These are phyloP conservation scores for Passer montanus DNA, from an alignment of 2,113 vertebrate genomes.

Conservation along the genomic window DNA sequence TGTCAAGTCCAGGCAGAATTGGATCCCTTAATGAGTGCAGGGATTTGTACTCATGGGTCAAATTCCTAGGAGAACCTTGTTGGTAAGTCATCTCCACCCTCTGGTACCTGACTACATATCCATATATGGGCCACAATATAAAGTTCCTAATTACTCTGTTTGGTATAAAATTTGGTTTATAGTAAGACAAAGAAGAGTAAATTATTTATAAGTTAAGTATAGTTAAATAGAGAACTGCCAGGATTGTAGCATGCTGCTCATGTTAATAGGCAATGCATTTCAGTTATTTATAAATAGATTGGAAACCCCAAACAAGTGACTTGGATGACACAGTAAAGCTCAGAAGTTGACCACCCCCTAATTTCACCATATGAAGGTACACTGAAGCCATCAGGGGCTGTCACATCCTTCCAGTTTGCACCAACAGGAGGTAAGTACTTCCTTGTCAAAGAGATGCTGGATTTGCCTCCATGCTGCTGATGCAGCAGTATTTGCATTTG, in stretches of 20 bases:
- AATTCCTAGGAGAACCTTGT: background rate
- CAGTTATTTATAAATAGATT: background rate
- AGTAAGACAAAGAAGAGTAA: background rate
- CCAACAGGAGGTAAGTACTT: background rate
- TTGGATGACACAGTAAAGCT: background rate
- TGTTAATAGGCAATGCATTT: background rate
- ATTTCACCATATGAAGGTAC: background rate
- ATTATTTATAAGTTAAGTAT: background rate
- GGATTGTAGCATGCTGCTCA: background rate
- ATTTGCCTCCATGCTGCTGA: background rate
- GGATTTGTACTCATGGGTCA: background rate
- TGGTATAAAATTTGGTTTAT: background rate
- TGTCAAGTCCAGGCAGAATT: background rate
- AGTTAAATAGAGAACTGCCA: background rate
- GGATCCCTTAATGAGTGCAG: background rate
- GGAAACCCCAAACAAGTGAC: background rate
- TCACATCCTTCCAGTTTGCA: background rate
- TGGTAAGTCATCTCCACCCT: background rate
- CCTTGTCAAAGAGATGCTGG: background rate
- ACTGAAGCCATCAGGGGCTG: background rate
- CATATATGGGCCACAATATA: background rate
- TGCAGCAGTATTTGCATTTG: background rate
- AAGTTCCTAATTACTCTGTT: background rate
- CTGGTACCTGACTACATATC: background rate
- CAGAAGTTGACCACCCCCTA: background rate